phyloP scores from a whole-genome alignment of 2,888 invertebrate genomes.

The Formica aserva region DNA sequence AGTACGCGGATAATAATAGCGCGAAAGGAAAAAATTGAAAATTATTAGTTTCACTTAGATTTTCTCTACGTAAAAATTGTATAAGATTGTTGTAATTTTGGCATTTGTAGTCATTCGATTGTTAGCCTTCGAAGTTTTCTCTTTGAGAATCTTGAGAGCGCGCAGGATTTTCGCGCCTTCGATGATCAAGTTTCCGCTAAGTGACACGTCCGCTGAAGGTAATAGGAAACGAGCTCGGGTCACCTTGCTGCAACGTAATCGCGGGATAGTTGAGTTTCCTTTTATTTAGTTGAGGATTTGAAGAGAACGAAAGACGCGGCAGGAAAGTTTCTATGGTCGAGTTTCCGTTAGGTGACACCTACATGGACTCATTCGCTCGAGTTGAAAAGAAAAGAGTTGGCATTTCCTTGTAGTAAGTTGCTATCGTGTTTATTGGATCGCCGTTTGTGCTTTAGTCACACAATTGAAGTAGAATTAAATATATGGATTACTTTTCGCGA shows the following conservation, averaged over 20 bases:
- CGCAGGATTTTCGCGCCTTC: conserved; percentile 23
- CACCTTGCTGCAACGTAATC: conserved; percentile 52
- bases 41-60: neutral
- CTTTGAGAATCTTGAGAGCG: neutral
- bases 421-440: conserved; percentile 30
- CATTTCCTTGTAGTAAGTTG: conserved; percentile 33
- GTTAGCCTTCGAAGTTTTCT: neutral
- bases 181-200: conserved; percentile 50
- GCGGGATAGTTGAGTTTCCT: conserved; percentile 44
- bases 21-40: neutral
- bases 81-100: neutral
- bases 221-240: conserved; percentile 54
- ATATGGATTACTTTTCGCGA: neutral
- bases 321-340: conserved; percentile 44
- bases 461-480: neutral
- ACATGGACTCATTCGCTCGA: conserved; percentile 18
- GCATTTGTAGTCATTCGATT: neutral
- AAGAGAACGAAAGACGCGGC: conserved; percentile 39
- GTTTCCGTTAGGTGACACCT: conserved; percentile 50
- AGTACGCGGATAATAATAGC: neutral
- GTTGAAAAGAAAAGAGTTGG: conserved; percentile 34
- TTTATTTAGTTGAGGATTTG: conserved; percentile 51
- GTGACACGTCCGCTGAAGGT: conserved; percentile 53
- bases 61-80: neutral
- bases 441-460: neutral